Percentiles rank a stretch among this genome's conserved stretches.
Conservation (phyloP, 2,797 vertebrate species). For the Micropoecilia bifurca region DNA sequence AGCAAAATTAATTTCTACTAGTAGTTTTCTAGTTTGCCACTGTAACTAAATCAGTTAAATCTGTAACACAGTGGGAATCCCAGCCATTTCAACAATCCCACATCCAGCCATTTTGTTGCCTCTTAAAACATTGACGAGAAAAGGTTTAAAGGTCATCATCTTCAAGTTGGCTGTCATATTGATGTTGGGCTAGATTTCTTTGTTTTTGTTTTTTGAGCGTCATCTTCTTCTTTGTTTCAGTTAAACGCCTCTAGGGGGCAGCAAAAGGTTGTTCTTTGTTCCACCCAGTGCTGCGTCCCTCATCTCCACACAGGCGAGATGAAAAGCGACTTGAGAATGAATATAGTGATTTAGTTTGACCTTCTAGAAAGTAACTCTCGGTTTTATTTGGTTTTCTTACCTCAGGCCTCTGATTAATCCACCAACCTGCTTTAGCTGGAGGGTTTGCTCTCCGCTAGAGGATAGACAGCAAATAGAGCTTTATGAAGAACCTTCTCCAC, state of each 20-base stretch:
- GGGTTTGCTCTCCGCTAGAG: neutral
- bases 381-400: constrained; percentile 11
- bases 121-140: neutral
- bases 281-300: neutral
- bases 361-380: neutral
- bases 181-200: neutral
- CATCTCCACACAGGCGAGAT: neutral
- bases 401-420: neutral
- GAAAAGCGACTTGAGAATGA: neutral
- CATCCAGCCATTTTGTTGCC: neutral
- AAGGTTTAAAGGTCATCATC: neutral
- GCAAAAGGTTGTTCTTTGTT: constrained; percentile 29
- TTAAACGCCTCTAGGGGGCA: constrained; percentile 67
- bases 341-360: neutral
- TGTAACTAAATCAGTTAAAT: neutral
- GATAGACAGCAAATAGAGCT: neutral
- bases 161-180: neutral
- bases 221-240: neutral
- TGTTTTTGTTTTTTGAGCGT: neutral
- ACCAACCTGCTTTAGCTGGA: constrained; percentile 3
- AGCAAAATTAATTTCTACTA: neutral
- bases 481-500: neutral
- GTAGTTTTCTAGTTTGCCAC: neutral
- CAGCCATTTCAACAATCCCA: neutral
- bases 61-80: neutral